These are phyloP conservation scores for Andrena chrysosceles DNA, from an alignment of 2,888 invertebrate genomes.

Conservation along the genomic window DNA sequence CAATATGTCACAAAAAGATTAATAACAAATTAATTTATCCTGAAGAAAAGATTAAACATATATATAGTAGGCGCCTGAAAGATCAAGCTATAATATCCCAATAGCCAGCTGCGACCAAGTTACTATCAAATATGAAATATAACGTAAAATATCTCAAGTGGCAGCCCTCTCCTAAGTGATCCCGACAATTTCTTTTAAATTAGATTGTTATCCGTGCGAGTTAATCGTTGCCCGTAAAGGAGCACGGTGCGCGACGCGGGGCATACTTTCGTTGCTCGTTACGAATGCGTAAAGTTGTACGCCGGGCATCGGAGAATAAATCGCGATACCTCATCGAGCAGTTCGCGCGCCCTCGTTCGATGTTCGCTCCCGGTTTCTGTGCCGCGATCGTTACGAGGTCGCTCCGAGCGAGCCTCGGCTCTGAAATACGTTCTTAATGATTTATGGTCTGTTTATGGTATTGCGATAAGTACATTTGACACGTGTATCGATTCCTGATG, in stretches of 20 bases:
- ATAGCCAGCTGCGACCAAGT: too few species aligned
- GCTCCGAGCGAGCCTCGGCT: conserved; percentile 9
- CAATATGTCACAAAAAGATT: too few species aligned
- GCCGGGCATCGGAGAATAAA: conserved; percentile 23
- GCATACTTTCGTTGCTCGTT: conserved; percentile 13
- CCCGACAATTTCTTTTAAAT: too few species aligned
- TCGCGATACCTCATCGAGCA: conserved; percentile 37
- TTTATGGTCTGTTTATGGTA: conserved; percentile 57
- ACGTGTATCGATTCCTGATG: conserved; percentile 24
- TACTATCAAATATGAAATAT: too few species aligned
- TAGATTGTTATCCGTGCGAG: neutral
- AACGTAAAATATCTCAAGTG: too few species aligned
- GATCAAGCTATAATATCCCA: too few species aligned
- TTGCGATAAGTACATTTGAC: conserved; percentile 50
- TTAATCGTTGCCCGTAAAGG: neutral
- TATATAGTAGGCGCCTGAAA: too few species aligned
- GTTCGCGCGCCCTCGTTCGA: conserved; percentile 45
- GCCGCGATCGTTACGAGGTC: conserved; percentile 41
- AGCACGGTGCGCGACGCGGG: neutral
- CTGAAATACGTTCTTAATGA: conserved; percentile 37
- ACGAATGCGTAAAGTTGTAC: neutral
- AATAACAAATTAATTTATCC: too few species aligned
- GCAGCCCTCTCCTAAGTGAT: too few species aligned
- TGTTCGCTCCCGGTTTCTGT: conserved; percentile 40
- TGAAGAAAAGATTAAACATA: too few species aligned